Conservation (phyloP, 37 sponge, comb jelly and placozoan species). For the Petrosia ficiformis region DNA sequence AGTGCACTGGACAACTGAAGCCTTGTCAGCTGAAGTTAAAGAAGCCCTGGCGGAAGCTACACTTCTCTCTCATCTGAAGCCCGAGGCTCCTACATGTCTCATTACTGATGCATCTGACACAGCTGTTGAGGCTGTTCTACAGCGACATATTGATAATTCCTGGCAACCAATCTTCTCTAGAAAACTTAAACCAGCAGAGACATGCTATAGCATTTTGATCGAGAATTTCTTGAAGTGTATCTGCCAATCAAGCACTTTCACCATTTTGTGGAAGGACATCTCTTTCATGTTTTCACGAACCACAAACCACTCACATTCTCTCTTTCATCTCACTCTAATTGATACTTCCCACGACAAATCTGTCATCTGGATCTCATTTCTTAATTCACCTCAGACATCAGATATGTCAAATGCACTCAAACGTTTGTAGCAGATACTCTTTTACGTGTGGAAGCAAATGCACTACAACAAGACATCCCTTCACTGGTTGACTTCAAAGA, state of each 20-base stretch:
- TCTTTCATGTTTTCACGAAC: constrained; percentile 28
- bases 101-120: constrained; percentile 23
- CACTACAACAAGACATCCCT: background rate
- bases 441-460: constrained; percentile 8
- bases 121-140: constrained; percentile 11
- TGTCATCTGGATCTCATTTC: constrained; percentile 23
- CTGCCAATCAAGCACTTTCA: constrained; percentile 31
- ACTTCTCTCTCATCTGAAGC: constrained; percentile 6
- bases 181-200: constrained; percentile 35
- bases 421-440: constrained; percentile 44
- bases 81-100: constrained; percentile 12
- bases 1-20: background rate
- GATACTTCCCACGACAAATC: constrained; percentile 15
- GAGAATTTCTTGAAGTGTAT: constrained; percentile 39
- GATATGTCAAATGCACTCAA: constrained; percentile 4
- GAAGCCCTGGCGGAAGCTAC: constrained; percentile 1
- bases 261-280: constrained; percentile 43
- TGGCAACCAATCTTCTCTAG: constrained; percentile 21
- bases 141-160: background rate
- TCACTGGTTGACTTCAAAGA: constrained; percentile 2
- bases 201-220: constrained; percentile 40
- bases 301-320: constrained; percentile 26
- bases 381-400: constrained; percentile 27
- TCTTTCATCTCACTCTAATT: background rate
- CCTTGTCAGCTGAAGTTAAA: background rate